These are phyloP conservation scores for Clunio marinus DNA, from an alignment of 2,888 invertebrate species.

Conservation along the genomic window DNA sequence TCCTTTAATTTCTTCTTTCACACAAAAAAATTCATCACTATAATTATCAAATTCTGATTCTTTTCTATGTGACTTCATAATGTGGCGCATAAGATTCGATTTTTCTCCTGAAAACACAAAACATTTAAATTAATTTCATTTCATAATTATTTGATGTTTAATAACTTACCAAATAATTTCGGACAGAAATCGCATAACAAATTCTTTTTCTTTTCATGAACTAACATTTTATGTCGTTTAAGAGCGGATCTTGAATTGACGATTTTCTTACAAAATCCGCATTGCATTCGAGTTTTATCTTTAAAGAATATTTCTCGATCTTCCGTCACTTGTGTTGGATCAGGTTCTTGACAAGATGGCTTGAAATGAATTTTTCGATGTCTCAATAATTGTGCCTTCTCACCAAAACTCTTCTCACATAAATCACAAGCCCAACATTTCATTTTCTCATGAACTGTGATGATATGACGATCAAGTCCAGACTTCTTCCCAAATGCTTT, in stretches of 20 bases:
- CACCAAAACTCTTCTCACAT: slow-evolving; percentile 11
- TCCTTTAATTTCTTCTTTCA: no score
- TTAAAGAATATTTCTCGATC: not conserved
- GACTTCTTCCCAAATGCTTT: slow-evolving; percentile 17
- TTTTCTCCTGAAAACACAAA: no score
- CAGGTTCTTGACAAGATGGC: not conserved
- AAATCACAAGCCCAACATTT: not conserved
- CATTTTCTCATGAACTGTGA: slow-evolving; percentile 21
- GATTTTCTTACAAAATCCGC: slow-evolving; percentile 3
- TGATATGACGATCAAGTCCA: not conserved
- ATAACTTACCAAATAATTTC: not conserved
- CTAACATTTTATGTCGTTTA: not conserved
- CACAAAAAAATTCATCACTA: no score
- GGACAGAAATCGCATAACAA: not conserved
- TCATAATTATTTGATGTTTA: not conserved
- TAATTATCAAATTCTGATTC: no score
- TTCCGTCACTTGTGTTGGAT: not conserved
- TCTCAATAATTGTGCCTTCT: not conserved
- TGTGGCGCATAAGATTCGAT: slow-evolving; percentile 1
- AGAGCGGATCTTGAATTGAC: not conserved
- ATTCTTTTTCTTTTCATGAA: not conserved
- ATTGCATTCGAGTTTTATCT: not conserved
- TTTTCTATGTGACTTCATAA: no score
- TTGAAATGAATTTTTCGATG: slow-evolving; percentile 22
- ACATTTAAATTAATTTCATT: no score